Conservation (phyloP, 2,113 vertebrate genomes). For the Narcine bancroftii region DNA sequence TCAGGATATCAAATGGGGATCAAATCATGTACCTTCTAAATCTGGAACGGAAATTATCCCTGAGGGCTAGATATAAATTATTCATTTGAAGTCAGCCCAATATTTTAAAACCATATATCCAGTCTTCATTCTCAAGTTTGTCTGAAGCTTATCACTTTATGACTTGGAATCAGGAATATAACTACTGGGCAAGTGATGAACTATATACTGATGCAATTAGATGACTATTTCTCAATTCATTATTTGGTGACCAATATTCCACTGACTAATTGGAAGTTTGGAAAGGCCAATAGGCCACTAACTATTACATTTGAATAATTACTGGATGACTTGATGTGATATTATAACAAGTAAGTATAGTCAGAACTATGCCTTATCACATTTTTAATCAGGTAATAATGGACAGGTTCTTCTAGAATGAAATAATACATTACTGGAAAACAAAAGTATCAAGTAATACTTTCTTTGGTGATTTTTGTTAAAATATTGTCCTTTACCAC, state of each 20-base stretch:
- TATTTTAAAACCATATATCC: too few relatives aligned
- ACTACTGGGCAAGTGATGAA: too few relatives aligned
- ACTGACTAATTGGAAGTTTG: background rate
- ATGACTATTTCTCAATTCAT: background rate
- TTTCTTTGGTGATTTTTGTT: background rate
- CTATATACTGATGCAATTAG: too few relatives aligned
- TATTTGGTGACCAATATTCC: background rate
- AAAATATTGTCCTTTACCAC: background rate
- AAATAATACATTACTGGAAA: background rate
- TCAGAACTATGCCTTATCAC: background rate
- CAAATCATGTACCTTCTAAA: background rate
- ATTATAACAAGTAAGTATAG: too few relatives aligned
- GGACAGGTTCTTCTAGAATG: background rate
- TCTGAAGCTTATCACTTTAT: too few relatives aligned
- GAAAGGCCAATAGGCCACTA: background rate
- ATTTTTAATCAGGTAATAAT: background rate
- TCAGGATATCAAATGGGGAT: too few relatives aligned
- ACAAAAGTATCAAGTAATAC: background rate
- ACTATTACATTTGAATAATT: background rate
- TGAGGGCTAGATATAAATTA: background rate
- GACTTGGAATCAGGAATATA: too few relatives aligned
- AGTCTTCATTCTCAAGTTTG: too few relatives aligned
- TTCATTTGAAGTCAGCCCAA: too few relatives aligned
- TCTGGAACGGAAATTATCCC: too few relatives aligned
- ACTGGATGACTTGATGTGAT: too few relatives aligned